A percentile compares a stretch with the other conserved stretches of the same genome.
These are phyloP conservation scores for Hirundo rustica DNA, from an alignment of 2,797 vertebrate species.

Conservation along the genomic window DNA sequence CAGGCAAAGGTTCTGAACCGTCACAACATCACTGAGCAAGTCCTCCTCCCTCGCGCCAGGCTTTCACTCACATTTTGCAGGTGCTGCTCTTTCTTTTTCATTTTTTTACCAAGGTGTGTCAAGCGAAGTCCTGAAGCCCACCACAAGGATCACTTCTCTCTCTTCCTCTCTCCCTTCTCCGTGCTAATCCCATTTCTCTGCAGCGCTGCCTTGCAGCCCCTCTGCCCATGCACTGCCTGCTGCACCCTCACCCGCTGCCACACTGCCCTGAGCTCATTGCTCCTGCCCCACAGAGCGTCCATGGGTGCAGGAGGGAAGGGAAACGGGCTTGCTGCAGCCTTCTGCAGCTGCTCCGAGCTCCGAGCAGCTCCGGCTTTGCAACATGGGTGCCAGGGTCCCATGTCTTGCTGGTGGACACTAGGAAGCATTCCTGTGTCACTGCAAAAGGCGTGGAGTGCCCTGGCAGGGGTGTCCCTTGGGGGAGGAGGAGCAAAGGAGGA, in stretches of 20 bases:
- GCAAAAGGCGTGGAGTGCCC: neutral
- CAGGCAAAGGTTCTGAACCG: accelerated
- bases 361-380: neutral
- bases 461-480: accelerated
- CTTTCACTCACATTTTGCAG: neutral
- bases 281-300: neutral
- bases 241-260: neutral
- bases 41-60: accelerated
- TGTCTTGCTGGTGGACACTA: accelerated
- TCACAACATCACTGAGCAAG: neutral
- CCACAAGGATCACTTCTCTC: neutral
- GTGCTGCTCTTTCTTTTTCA: neutral
- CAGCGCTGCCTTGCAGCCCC: neutral
- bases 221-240: neutral
- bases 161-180: neutral
- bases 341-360: neutral
- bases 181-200: accelerated
- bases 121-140: neutral
- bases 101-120: neutral
- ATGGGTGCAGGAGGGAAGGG: neutral
- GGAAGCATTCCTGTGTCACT: neutral
- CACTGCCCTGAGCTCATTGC: accelerated
- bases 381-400: accelerated
- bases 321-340: neutral
- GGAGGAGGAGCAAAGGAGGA: neutral